Conservation (phyloP, 2,888 invertebrate genomes). For the Yponomeuta plumbellus region DNA sequence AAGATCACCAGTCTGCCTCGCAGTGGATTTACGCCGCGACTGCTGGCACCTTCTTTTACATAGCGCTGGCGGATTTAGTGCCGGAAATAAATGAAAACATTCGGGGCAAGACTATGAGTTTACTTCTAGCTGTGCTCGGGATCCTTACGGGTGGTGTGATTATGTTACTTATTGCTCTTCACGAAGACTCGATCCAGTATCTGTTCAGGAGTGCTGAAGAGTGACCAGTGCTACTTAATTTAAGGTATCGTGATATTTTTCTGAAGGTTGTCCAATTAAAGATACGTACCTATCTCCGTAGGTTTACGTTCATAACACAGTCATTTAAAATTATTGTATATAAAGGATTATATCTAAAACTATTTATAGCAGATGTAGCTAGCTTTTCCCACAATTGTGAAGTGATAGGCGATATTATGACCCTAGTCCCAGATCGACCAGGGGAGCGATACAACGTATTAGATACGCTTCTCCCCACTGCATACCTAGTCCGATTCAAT, state of each 20-base stretch:
- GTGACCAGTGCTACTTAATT: slow-evolving; percentile 32
- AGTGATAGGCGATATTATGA: too few relatives aligned
- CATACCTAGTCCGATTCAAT: too few relatives aligned
- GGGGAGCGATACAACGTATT: too few relatives aligned
- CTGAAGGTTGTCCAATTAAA: slow-evolving; percentile 25
- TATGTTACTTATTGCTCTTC: slow-evolving; percentile 84
- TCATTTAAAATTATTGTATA: background rate
- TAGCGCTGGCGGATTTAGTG: slow-evolving; percentile 87
- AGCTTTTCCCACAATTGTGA: too few relatives aligned
- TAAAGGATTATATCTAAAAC: too few relatives aligned
- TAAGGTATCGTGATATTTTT: slow-evolving; percentile 36
- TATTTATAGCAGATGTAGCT: too few relatives aligned
- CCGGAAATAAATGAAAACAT: slow-evolving; percentile 77
- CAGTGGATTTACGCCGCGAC: slow-evolving; percentile 88
- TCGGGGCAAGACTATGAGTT: slow-evolving; percentile 68
- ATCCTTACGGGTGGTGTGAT: slow-evolving; percentile 81
- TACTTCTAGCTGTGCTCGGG: slow-evolving; percentile 80
- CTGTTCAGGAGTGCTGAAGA: slow-evolving; percentile 65
- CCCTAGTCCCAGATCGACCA: too few relatives aligned
- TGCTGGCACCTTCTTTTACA: slow-evolving; percentile 88
- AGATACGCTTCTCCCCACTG: too few relatives aligned
- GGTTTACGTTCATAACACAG: background rate
- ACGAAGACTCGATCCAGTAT: slow-evolving; percentile 78
- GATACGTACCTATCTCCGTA: background rate
- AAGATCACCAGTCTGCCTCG: slow-evolving; percentile 80